Evolutionary conservation across 1,140 invertebrate species (phyloP), one percentile per base, ranked within the genome.

Genomic region (Zaprionus inermis): DNA sequence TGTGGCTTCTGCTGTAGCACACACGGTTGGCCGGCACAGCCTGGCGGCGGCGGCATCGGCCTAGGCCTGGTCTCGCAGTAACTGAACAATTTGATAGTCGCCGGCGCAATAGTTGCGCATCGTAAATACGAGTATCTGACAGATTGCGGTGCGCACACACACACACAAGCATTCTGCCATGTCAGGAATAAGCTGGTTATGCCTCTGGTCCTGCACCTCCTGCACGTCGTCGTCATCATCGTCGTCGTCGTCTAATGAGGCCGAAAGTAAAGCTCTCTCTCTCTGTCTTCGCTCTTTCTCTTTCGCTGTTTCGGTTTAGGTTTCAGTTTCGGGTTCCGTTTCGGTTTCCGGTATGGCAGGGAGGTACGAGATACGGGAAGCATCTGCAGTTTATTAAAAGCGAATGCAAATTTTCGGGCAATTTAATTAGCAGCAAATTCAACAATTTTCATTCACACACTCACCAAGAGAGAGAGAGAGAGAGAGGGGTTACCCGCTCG

Each of bases 391-490:
- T 86, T 79, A 86, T 86, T 86, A 88, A 86, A 86, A 85, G 64
- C 75, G 71, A 78, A 79, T 82, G 79, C 83, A 86, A 88, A 81
- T 82, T 86, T 44, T 86, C 46, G 24, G 49, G 61, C 83, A 88
- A 88, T 88, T 88, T 88, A 88, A 88, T 88, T 88, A 88, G 84
- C 80, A 88, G 84, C 77, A 88, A 88, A 88, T 88, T 88, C 74
- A 88, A 88, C 82, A 79, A 79, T 83, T 89, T 88, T 81, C 84
- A 75, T 69, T 55, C 70, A 74, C 69, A 79, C 79, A 71, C 52
- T 66, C 60, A 61, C 38, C 69, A 24, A 24, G 38, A 16, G n/a
- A 16, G 2, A 16, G 38, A 41, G n/a, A 9, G 38, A 41, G 38
- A 16, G n/a, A 41, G 38, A 9, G 36, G 6, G 38, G n/a, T n/a